Percentiles rank a stretch among this genome's conserved stretches.
Evolutionary conservation across 1,140 invertebrate species (phyloP).

Genomic region (Alviniconcha marisindica): DNA sequence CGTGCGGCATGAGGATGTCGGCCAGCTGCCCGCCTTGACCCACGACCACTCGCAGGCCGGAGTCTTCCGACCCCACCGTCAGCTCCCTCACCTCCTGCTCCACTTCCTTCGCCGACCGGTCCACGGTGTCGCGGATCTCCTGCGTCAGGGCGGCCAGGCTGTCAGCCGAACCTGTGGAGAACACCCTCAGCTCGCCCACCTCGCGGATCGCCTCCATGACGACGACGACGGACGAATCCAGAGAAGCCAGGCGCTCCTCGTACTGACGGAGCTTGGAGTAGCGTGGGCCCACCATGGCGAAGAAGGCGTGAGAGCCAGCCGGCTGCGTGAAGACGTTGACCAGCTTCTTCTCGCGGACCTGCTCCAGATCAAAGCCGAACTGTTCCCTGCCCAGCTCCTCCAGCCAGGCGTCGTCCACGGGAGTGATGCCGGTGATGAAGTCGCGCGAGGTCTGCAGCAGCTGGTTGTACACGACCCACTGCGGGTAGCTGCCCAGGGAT

Average conservation of each 20-base stretch:
- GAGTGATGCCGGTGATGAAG: conserved; percentile 63
- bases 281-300: conserved; percentile 58
- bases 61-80: conserved; percentile 19
- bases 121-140: conserved; percentile 20
- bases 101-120: conserved; percentile 8
- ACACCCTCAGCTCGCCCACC: conserved; percentile 53
- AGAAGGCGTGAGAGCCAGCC: conserved; percentile 55
- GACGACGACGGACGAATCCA: conserved; percentile 40
- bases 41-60: conserved; percentile 37
- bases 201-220: conserved; percentile 58
- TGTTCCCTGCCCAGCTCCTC: not conserved
- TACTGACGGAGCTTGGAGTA: conserved; percentile 52
- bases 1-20: conserved; percentile 45
- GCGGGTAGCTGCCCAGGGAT: conserved; percentile 50
- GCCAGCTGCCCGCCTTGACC: conserved; percentile 46
- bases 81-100: conserved; percentile 38
- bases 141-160: not conserved
- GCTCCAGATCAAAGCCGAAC: conserved; percentile 41
- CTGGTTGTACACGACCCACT: conserved; percentile 64
- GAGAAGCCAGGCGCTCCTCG: conserved; percentile 44
- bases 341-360: conserved; percentile 49
- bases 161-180: conserved; percentile 33
- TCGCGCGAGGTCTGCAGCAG: conserved; percentile 62
- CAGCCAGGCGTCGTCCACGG: conserved; percentile 56
- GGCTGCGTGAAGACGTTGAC: conserved; percentile 43